Evolutionary conservation across 2,113 vertebrate species (phyloP).

Genomic region (Mastomys natalensis): DNA sequence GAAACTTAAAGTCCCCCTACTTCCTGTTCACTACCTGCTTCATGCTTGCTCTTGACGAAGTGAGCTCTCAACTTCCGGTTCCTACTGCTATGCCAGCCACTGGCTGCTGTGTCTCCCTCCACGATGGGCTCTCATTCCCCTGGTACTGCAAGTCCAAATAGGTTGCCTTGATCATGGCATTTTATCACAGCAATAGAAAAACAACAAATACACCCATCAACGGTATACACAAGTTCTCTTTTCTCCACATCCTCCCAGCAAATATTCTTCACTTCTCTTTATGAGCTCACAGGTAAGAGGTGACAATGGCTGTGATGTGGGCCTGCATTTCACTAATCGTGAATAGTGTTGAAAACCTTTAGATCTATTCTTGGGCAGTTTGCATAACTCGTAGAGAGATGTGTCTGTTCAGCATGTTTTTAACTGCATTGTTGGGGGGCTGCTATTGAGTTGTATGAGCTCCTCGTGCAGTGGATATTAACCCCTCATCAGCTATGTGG

Average conservation of each 20-base stretch:
- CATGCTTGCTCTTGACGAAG: not conserved
- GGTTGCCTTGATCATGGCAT: not conserved
- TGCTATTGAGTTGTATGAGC: not conserved
- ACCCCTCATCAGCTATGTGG: not conserved
- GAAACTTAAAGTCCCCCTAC: not conserved
- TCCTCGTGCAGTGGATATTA: not conserved
- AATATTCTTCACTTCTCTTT: too few relatives aligned
- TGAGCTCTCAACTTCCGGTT: not conserved
- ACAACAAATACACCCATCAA: not conserved
- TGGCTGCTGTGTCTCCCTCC: not conserved
- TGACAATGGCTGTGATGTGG: not conserved
- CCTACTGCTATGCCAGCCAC: not conserved
- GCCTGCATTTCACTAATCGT: not conserved
- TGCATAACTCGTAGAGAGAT: not conserved
- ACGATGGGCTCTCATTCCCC: not conserved
- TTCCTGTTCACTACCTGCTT: not conserved
- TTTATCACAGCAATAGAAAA: not conserved
- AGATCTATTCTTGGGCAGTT: not conserved
- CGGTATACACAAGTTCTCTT: not conserved
- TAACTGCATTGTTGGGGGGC: not conserved
- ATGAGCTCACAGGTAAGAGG: not conserved
- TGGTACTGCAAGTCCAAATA: not conserved
- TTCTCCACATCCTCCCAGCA: not conserved
- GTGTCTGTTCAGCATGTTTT: not conserved
- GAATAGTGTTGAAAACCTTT: not conserved